Evolutionary conservation across 2,113 vertebrate species (phyloP), one percentile per base, ranked within the genome.

Genomic region (Nibea coibor): DNA sequence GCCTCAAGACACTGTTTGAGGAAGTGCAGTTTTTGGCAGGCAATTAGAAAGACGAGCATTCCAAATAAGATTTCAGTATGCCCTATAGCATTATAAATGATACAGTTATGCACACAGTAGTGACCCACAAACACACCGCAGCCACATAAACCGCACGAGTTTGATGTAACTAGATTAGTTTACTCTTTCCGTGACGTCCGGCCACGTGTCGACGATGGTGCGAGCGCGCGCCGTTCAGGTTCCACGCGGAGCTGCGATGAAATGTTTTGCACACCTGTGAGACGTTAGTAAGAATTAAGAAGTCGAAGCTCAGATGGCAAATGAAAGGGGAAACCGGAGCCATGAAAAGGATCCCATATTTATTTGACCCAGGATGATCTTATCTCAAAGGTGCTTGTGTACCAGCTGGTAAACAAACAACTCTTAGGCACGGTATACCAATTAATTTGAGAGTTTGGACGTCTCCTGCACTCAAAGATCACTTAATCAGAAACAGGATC

Each of bases 251-350:
- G n/a, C 47, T 31, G 9, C 10, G 62, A 22, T 39, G 45, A 59
- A 19, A 58, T 68, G 16, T 17, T 75, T 56, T 5, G 17, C 43
- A 2, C 19, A 72, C 19, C 80, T 11, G 28, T 19, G 56, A 71
- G 67, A 11, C 2, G 50, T 31, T 16, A 62, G 43, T 4, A 43
- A 28, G 48, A 48, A 42, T 11, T 39, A 24, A 53, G 53, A 45
- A 35, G 16, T 20, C 11, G 42, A 73, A 39, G 78, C 73, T 84
- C 48, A 57, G 78, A 51, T 87, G 72, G 70, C 71, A 67, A 74
- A 74, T 6, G 39, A 28, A 20, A 24, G 72, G n/a, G 10, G 84
- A 86, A 90, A 93, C 24, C 6, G 50, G 86, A 91, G 57, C 84
- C 45, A 4, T 57, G 86, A 61, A 85, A 70, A 54, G 10, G 43